phyloP scores from a whole-genome alignment of 2,113 vertebrate species.

The Buteo buteo region DNA sequence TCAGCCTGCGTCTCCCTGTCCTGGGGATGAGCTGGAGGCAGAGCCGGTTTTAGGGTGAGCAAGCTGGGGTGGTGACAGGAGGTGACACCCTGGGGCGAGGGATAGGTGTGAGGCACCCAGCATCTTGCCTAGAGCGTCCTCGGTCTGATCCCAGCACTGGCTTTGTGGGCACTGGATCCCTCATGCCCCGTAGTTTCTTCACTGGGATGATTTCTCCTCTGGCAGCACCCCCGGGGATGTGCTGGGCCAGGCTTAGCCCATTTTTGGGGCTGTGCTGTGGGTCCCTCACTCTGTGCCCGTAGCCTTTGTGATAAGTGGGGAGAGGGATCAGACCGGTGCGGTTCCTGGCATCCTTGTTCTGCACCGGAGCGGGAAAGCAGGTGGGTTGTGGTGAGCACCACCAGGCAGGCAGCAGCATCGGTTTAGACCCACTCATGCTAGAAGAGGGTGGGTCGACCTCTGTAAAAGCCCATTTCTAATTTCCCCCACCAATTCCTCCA shows the following conservation, averaged over 20 bases:
- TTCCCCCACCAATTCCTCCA: background rate
- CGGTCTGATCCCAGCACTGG: background rate
- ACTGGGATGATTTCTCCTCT: background rate
- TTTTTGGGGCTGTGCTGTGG: background rate
- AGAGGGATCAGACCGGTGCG: accelerated
- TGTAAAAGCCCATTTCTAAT: background rate
- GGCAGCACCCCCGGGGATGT: background rate
- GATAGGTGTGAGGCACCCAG: background rate
- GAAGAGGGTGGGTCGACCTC: background rate
- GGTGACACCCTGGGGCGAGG: background rate
- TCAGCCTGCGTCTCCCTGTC: background rate
- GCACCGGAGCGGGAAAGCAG: accelerated
- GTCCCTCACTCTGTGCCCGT: background rate
- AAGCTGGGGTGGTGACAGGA: background rate
- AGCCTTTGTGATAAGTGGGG: background rate
- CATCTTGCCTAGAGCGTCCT: background rate
- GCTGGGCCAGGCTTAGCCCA: background rate
- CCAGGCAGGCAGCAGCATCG: background rate
- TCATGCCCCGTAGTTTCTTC: background rate
- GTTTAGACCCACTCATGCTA: background rate
- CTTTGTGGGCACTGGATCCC: background rate
- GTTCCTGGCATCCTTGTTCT: background rate
- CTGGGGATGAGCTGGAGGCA: background rate
- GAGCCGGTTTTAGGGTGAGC: background rate
- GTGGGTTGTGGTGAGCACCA: background rate